Base-by-base conservation (phyloP, 1,140 invertebrate genomes). In the Macrocentrus cingulum region DNA sequence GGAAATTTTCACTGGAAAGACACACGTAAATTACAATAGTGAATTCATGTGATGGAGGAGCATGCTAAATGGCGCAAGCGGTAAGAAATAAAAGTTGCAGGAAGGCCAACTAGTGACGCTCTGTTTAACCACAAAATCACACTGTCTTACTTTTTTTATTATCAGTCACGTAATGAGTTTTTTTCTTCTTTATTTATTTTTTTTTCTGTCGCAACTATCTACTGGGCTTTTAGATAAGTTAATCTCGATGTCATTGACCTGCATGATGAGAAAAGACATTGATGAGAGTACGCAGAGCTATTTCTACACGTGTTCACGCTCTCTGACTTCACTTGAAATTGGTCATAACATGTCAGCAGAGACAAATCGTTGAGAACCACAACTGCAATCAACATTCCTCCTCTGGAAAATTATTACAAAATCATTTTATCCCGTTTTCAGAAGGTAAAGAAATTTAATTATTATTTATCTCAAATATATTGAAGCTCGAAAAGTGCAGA, bases 71-170 rank as follows among this genome's bases (percentile, higher is more conserved):
- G 13, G 13, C 56, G 44, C 52, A 42, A 48, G 41, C 45, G 39
- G 37, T 19, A 34, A 22, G 32, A 42, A 54, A 56, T 15, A 52
- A 15, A 15, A n/a, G 36, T 56, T 20, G 41, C 59, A 37, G 46
- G n/a, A 59, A 60, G 34, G 64, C 68, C 67, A 74, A 75, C 68
- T 72, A 70, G 72, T 72, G 65, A 75, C 75, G 75, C 72, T 77
- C 73, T 77, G 72, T 74, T 76, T 75, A 64, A 58, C 58, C 41
- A 44, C 9, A 32, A 62, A 62, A 62, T 55, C 36, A 39, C 52
- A 32, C n/a, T 32, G 56, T 29, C 25, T 29, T 29, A 29, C 4
- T 56, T 23, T 32, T 56, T 49, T 20, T 48, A 13, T 36, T 48
- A 41, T 37, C 55, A 37, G 22, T 59, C 46, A 41, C 39, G 45